Conservation (phyloP, 2,888 invertebrate genomes). For the Oxyteleia sp. region DNA sequence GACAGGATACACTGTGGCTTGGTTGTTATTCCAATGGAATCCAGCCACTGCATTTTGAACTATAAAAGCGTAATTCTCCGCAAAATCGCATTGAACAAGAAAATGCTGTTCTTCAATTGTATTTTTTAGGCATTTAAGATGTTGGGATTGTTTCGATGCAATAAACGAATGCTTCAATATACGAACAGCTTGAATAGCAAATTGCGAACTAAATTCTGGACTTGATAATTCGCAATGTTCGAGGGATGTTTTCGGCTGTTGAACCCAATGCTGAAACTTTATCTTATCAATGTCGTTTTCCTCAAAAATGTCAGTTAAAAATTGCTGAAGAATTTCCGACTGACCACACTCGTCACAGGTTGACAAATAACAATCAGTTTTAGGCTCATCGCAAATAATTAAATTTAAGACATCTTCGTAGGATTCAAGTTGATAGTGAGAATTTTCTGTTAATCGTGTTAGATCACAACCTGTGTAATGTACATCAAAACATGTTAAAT, state of each 20-base stretch:
- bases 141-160: conserved; percentile 24
- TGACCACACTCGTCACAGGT: conserved; percentile 9
- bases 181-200: conserved; percentile 8
- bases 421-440: conserved; percentile 18
- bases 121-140: conserved; percentile 18
- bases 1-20: conserved; percentile 1
- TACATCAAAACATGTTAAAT: not conserved
- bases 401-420: conserved; percentile 29
- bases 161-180: conserved; percentile 32
- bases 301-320: conserved; percentile 3
- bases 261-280: conserved; percentile 37
- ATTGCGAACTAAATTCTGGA: conserved; percentile 9
- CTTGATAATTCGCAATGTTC: conserved; percentile 5
- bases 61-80: conserved; percentile 50
- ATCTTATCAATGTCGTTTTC: conserved; percentile 30
- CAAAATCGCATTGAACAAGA: conserved; percentile 48
- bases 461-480: conserved; percentile 21
- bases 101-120: conserved; percentile 15
- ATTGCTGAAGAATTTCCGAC: conserved; percentile 4
- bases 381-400: conserved; percentile 32
- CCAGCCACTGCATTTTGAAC: conserved; percentile 34
- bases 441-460: not conserved
- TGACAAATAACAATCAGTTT: conserved; percentile 12
- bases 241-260: conserved; percentile 19
- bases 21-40: conserved; percentile 26